Base-by-base conservation (phyloP, 2,888 invertebrate genomes). In the Sepiola atlantica region DNA sequence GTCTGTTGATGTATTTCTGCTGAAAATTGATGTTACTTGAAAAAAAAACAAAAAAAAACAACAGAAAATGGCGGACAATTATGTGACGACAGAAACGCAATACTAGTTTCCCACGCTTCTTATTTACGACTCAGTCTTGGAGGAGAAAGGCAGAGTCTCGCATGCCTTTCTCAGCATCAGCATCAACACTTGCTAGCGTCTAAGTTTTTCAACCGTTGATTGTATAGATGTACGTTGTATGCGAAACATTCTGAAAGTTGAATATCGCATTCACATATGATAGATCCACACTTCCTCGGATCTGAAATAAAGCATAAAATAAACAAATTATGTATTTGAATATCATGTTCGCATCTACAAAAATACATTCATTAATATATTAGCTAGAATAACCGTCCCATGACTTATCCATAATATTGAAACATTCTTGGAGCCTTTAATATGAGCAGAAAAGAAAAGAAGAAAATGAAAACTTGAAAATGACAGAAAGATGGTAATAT, bases 191-290 rank as follows among this genome's bases (percentile, higher is more conserved):
- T 32, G 77, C 32, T 77, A 16, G n/a, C 77, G n/a, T 77, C 77
- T 77, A 77, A n/a, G 77, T 77, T 77, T 77, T 77, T 77, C 77
- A 77, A 16, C 77, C 77, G 77, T n/a, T 18, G 77, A n/a, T 77
- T 77, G 77, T 77, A 77, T 77, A 77, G n/a, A 77, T 77, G 77
- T 77, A n/a, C n/a, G 32, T 77, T 77, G 77, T 77, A 32, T 32
- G 77, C 77, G 32, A 77, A 77, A 77, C 77, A 77, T 77, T 77
- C 77, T n/a, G 77, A 91, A 2, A 92, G 54, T n/a, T 92, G 92
- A 12, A 92, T 92, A 35, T 92, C 92, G 35, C 92, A 92, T 54
- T 92, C 92, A 32, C 92, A 92, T 24, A 92, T 54, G 35, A 92
- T 92, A 28, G 92, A 92, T 8, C 45, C 45, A 92, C 92, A 92